Evolutionary conservation across 1,140 invertebrate species (phyloP), one percentile per base, ranked within the genome.

Genomic region (Dendroctonus ponderosae): DNA sequence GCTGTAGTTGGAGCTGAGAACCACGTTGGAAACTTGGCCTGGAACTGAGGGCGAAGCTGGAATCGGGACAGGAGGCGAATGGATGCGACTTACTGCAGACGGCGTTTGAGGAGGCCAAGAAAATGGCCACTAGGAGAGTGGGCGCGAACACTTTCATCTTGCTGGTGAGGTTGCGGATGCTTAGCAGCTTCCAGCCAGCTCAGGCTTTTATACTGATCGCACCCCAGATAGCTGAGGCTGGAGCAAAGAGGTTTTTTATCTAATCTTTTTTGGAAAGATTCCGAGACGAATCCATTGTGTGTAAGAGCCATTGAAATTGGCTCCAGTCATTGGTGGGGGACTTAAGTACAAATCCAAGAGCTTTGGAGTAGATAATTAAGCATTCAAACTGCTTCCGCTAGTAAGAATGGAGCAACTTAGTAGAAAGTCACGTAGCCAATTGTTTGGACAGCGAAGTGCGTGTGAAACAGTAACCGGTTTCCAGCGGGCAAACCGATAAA

Each of bases 21-120:
- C 42, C 9, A 66, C 7, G 56, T n/a, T 52, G 37, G 39, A 12
- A 46, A 66, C 63, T 7, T 7, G 48, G 12, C 53, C 56, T 7
- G 63, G 53, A 3, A n/a, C 63, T 66, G 14, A 40, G 50, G 59
- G 5, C 9, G 12, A 6, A 5, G 38, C 9, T 56, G 38, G 38
- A 14, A 15, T 52, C 5, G 6, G 12, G 38, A 11, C 41, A 42
- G 37, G 38, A 40, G 41, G n/a, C 5, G 6, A 14, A 9, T 52
- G 5, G 3, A 26, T 26, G 26, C 1, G 6, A 56, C 53, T 39
- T 56, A 56, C 53, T 11, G 39, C 53, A 56, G 12, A 39, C 40
- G 7, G 53, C 53, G 37, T 56, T 56, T 37, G 53, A 11, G 11
- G 53, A 38, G 5, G 8, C 51, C 26, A 26, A 14, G 26, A 5